Evolutionary conservation across 1,140 invertebrate species (phyloP).

Genomic region (Pogonomyrmex californicus): DNA sequence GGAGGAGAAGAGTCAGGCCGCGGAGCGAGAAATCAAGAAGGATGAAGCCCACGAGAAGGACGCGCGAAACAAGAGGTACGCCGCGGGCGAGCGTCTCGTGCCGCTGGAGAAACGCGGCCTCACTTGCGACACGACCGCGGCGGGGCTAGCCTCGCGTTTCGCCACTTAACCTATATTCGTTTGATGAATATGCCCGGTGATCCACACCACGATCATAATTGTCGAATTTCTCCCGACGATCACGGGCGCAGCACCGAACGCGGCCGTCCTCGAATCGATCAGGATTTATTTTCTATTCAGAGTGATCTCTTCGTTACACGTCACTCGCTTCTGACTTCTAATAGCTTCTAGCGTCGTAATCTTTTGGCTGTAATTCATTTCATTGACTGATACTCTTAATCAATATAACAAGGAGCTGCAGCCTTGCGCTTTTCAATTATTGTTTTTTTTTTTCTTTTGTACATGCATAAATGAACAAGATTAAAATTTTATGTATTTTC

Average conservation of each 20-base stretch:
- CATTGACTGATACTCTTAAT: conserved; percentile 1
- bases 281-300: neutral
- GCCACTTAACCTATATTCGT: conserved; percentile 51
- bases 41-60: conserved; percentile 84
- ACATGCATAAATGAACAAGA: neutral
- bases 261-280: neutral
- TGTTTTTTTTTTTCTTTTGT: neutral
- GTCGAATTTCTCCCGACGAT: neutral
- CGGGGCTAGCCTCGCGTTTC: neutral
- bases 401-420: neutral
- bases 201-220: conserved; percentile 5
- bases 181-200: neutral
- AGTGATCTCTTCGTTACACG: neutral
- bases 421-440: neutral
- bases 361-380: conserved; percentile 14
- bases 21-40: conserved; percentile 83
- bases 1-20: conserved; percentile 84
- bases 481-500: neutral
- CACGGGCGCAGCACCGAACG: neutral
- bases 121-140: neutral
- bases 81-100: neutral
- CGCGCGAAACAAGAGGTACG: conserved; percentile 82
- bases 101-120: neutral
- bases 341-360: neutral
- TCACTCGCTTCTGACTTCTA: neutral